phyloP scores from a whole-genome alignment of 2,797 vertebrate species.

The Phataginus tricuspis region DNA sequence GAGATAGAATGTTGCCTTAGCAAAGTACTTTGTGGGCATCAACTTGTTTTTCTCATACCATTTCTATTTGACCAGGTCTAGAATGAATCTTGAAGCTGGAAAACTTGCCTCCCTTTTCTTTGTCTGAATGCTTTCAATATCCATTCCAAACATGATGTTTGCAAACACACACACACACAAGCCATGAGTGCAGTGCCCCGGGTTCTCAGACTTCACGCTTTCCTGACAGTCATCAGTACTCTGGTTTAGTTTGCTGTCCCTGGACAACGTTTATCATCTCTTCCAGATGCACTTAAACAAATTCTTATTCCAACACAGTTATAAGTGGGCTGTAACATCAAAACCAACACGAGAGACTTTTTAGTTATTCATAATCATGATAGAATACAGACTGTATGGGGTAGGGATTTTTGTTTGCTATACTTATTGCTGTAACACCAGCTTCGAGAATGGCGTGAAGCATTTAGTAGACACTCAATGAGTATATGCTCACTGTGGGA shows the following conservation, averaged over 20 bases:
- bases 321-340: neutral
- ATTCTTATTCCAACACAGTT: neutral
- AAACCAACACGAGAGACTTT: neutral
- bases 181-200: neutral
- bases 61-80: constrained; percentile 24
- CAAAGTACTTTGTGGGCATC: constrained; percentile 12
- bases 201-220: neutral
- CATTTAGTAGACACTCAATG: neutral
- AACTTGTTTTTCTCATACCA: constrained; percentile 5
- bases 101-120: neutral
- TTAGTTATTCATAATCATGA: neutral
- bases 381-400: neutral
- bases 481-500: neutral
- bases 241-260: neutral
- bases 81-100: neutral
- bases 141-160: neutral
- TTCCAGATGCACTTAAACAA: neutral
- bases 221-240: neutral
- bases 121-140: neutral
- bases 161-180: no score
- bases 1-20: neutral
- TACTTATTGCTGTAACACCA: neutral
- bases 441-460: neutral
- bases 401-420: neutral
- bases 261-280: neutral